Base-by-base conservation (phyloP, 2,888 invertebrate genomes). In the Noctua comes region DNA sequence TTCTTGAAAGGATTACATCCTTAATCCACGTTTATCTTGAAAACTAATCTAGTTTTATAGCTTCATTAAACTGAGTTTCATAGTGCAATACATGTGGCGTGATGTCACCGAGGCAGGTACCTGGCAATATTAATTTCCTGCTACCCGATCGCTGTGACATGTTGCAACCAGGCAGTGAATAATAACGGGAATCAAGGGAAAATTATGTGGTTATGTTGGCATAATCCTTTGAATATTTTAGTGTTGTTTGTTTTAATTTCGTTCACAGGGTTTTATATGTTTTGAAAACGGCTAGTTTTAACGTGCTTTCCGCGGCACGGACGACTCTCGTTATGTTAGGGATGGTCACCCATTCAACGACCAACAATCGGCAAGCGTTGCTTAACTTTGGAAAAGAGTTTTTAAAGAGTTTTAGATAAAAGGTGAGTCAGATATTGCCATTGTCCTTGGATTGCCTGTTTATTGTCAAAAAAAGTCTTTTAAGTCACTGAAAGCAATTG, bases 121-220 rank as follows among this genome's bases (percentile, higher is more conserved):
- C 84, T 79, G 75, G 76, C 40, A 80, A 82, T 72, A 88, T 88
- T 86, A 87, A 87, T 87, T 87, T 87, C 82, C 82, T 77, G 88
- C 16, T 72, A 84, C 78, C 76, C 68, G 80, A 84, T 84, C 78
- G 79, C 54, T 68, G 70, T 79, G 81, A 74, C 70, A 75, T 78
- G 87, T 77, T 87, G 77, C 81, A 74, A 76, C 79, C 69, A 74
- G 64, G 65, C 77, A 54, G 65, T 83, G 77, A 78, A 81, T 84
- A 76, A 82, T 86, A 77, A 73, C 73, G 54, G 75, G 65, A 54
- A 76, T 76, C 31, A 74, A 48, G 73, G 68, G 74, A 80, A 73
- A 72, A 66, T 84, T 40, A 84, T 79, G 73, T 76, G 69, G 77
- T 77, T n/a, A 46, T 71, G 40, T 64, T 86, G 72, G 36, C 16